phyloP scores from a whole-genome alignment of 92 coral and sea anemone genomes.

The Chrysogorgia sp. region DNA sequence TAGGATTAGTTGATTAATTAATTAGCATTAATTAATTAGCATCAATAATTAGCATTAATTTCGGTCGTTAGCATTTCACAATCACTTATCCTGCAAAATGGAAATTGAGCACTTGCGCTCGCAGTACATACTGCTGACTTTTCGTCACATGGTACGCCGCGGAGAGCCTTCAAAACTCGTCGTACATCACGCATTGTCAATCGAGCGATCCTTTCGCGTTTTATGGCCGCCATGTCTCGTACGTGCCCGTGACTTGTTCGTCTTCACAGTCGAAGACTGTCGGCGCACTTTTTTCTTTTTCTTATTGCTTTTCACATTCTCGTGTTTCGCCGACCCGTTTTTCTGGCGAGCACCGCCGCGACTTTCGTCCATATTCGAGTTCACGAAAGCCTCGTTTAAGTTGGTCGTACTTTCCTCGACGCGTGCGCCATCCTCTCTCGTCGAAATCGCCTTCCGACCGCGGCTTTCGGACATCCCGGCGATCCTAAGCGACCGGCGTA shows the following conservation, averaged over 20 bases:
- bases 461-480: constrained; percentile 4
- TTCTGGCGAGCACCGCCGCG: background rate
- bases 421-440: constrained; percentile 1
- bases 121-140: no score
- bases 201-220: constrained; percentile 31
- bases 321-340: background rate
- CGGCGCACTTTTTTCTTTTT: constrained; percentile 25
- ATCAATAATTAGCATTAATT: no score
- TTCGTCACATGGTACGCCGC: no score
- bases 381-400: constrained; percentile 34
- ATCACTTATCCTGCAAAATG: no score
- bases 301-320: background rate
- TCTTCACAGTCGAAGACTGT: constrained; percentile 19
- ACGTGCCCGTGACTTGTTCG: constrained; percentile 37
- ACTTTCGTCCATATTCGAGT: background rate
- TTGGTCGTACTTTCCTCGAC: constrained; percentile 7
- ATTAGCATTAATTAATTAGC: no score
- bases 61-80: no score
- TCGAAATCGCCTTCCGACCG: constrained; percentile 18
- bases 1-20: no score
- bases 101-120: no score
- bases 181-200: constrained; percentile 12
- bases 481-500: constrained; percentile 36
- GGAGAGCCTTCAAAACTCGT: no score
- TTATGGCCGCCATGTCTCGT: constrained; percentile 14